Base-by-base conservation (phyloP, 2,888 invertebrate species). In the Pseudeuparius sepicola region DNA sequence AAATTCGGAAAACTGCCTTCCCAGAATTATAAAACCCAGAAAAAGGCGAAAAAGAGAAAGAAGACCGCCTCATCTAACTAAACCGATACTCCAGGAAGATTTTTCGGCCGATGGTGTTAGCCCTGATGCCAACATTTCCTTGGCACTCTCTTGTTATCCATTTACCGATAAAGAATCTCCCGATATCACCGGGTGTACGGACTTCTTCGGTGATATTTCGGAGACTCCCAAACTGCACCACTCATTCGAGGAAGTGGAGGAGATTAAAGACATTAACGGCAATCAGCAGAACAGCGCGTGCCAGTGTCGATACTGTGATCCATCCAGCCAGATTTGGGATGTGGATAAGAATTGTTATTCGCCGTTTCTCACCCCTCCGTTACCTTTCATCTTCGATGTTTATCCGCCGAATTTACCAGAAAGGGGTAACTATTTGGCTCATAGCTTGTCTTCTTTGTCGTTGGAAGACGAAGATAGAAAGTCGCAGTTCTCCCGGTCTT, bases 1-100 rank as follows among this genome's bases (percentile, higher is more conserved):
- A 42, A 67, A 66, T 45, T 70, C 78, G 6, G 85, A 84, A 56
- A 81, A 79, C 45, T 82, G 82, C 64, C 65, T 88, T 54, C 88
- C 88, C 44, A 71, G 89, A 49, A 87, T 89, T 44, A 88, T 89
- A 52, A 89, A 89, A 60, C 88, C 88, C 4, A 68, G 89, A 31
- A 89, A 89, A 59, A 73, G 89, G 32, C 76, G 88, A 57, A 89
- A 88, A 75, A 89, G 88, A 63, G 88, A 88, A 58, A 70, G 86
- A 48, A 84, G 86, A 63, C 81, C 84, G 18, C 47, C 52, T 20
- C 48, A 39, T 24, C 18, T 53, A 12, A 45, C 46, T 36, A 54
- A 52, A 31, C 51, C 47, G 16, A 44, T 40, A 47, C 56, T 49
- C 41, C 56, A 45, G 41, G 59, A 52, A 36, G 56, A 46, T 11